These are phyloP conservation scores for Steinernema feltiae DNA, from an alignment of 1,140 invertebrate genomes.

Conservation along the genomic window DNA sequence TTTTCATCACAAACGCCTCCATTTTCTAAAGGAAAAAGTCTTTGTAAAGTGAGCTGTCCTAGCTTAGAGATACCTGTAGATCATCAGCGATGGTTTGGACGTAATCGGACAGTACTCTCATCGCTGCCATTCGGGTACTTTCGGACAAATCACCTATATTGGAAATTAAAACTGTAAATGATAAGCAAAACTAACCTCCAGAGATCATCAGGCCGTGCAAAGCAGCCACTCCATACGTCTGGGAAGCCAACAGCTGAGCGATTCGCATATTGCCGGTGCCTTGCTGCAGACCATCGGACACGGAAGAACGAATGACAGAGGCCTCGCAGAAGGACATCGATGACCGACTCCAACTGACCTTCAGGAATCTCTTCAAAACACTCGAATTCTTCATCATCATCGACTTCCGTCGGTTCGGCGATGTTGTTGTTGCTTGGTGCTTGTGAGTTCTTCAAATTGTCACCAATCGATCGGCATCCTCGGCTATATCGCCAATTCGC, in stretches of 20 bases:
- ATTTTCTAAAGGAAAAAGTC: background rate
- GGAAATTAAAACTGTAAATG: too few relatives aligned
- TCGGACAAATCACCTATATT: background rate
- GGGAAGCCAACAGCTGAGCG: background rate
- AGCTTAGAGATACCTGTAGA: background rate
- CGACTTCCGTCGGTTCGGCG: slow-evolving; percentile 36
- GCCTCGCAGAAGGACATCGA: slow-evolving; percentile 59
- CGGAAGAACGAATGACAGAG: slow-evolving; percentile 60
- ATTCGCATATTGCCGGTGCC: background rate
- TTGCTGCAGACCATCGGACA: slow-evolving; percentile 79
- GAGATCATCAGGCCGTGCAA: background rate
- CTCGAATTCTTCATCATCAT: slow-evolving; percentile 30
- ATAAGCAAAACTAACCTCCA: too few relatives aligned
- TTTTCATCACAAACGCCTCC: background rate
- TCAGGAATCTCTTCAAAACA: slow-evolving; percentile 50
- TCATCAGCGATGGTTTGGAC: background rate
- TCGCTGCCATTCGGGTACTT: background rate
- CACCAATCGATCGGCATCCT: slow-evolving; percentile 70
- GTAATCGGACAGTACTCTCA: background rate
- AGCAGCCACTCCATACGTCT: background rate
- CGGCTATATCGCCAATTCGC: slow-evolving; percentile 74
- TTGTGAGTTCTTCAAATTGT: slow-evolving; percentile 62
- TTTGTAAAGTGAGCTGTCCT: background rate
- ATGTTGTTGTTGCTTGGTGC: slow-evolving; percentile 45
- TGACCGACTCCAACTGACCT: slow-evolving; percentile 60